Evolutionary conservation across 2,113 vertebrate species (phyloP).

Genomic region (sheep (Ovis aries)): ARS-UI_Ramb_v3.0 NC_056068.1:31550501-31551000

Average conservation of each 20-base stretch:
- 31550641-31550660: background rate
- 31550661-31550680: background rate
- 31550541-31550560: background rate
- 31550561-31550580: background rate
- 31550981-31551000: background rate
- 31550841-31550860: background rate
- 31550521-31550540: background rate
- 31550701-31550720: background rate
- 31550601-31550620: background rate
- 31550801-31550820: background rate
- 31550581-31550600: background rate
- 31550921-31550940: background rate
- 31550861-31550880: background rate
- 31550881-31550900: background rate
- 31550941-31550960: background rate
- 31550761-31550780: background rate
- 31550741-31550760: background rate
- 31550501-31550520: background rate
- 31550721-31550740: background rate
- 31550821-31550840: background rate
- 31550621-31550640: background rate
- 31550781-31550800: slow-evolving; percentile 14
- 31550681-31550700: background rate
- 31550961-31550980: background rate
- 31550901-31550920: background rate